Percentiles rank a stretch among this genome's conserved stretches.
These are phyloP conservation scores for Torymus texanus DNA, from an alignment of 2,888 invertebrate species.

Conservation along the genomic window DNA sequence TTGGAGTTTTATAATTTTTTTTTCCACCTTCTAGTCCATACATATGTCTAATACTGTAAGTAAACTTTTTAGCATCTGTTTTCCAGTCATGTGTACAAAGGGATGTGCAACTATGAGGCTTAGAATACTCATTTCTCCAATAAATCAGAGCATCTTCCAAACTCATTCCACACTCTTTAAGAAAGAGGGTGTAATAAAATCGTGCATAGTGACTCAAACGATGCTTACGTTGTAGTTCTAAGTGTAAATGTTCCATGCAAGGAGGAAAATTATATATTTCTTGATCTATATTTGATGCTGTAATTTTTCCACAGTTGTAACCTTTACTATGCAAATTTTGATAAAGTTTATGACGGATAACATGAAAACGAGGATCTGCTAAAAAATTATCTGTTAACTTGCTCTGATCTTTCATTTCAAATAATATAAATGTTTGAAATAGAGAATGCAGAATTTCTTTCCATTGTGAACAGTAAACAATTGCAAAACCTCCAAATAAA, in stretches of 20 bases:
- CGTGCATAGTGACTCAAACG: conserved; percentile 81
- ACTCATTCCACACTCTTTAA: conserved; percentile 84
- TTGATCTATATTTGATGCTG: conserved; percentile 73
- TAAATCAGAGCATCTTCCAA: conserved; percentile 80
- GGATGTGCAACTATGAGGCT: conserved; percentile 74
- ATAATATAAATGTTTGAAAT: conserved; percentile 75
- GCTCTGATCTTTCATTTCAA: conserved; percentile 59
- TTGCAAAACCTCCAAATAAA: conserved; percentile 76
- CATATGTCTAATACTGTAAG: conserved; percentile 83
- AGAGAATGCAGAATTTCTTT: conserved; percentile 76
- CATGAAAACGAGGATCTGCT: conserved; percentile 65
- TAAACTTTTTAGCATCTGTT: conserved; percentile 79
- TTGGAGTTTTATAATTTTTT: conserved; percentile 79
- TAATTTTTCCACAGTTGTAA: conserved; percentile 60
- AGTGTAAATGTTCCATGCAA: conserved; percentile 82
- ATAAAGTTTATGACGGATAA: conserved; percentile 62
- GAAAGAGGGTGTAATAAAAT: conserved; percentile 82
- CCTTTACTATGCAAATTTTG: conserved; percentile 55
- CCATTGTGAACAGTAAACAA: conserved; percentile 79
- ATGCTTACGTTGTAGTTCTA: conserved; percentile 77
- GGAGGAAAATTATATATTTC: conserved; percentile 78
- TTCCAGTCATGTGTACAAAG: conserved; percentile 82
- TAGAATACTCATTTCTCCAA: conserved; percentile 81
- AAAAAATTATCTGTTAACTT: conserved; percentile 52
- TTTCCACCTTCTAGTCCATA: conserved; percentile 84